Evolutionary conservation across 53 echinoderm and acorn worm species (phyloP).

Genomic region (Holothuria leucospilota): DNA sequence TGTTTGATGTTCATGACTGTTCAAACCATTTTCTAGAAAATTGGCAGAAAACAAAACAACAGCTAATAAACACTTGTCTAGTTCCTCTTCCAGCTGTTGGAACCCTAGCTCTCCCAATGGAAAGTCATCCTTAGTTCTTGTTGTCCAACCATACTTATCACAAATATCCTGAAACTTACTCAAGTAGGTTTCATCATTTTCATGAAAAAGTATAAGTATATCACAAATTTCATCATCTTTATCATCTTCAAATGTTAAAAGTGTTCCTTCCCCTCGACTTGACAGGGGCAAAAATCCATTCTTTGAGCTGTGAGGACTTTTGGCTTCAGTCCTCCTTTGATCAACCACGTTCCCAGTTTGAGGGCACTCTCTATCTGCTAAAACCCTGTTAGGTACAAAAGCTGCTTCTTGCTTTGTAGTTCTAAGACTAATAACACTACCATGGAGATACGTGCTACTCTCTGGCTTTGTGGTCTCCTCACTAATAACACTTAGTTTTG

Average conservation of each 20-base stretch:
- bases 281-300: not conserved
- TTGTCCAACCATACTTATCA: not conserved
- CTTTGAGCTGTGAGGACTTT: not conserved
- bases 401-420: too few relatives aligned
- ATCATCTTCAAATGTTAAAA: not conserved
- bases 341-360: too few relatives aligned
- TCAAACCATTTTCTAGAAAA: not conserved
- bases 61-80: conserved; percentile 4
- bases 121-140: conserved; percentile 17
- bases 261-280: not conserved
- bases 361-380: not conserved
- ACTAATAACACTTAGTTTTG: too few relatives aligned
- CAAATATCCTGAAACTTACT: not conserved
- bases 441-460: too few relatives aligned
- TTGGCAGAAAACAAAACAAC: not conserved
- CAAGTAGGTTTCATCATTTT: not conserved
- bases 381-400: too few relatives aligned
- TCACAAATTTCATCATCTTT: not conserved
- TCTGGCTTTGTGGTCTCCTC: too few relatives aligned
- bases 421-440: too few relatives aligned
- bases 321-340: too few relatives aligned
- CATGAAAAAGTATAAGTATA: not conserved
- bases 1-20: conserved; percentile 4
- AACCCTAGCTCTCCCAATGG: not conserved
- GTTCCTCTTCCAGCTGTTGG: not conserved